Evolutionary conservation across 1,140 invertebrate species (phyloP), one percentile per base, ranked within the genome.

Genomic region (Palaemon carinicauda): DNA sequence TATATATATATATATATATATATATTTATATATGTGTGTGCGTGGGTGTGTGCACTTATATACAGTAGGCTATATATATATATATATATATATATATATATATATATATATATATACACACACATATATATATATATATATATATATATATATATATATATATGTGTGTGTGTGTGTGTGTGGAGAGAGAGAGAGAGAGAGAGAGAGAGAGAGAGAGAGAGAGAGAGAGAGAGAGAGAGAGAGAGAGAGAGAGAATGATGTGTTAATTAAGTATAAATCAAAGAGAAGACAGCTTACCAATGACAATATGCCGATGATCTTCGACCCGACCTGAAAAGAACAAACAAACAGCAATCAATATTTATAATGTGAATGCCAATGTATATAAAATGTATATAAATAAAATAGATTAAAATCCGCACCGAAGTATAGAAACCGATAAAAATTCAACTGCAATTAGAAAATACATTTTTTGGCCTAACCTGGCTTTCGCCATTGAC

Each of bases 221-320:
- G n/a, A n/a, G n/a, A n/a, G n/a, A n/a, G n/a, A n/a, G n/a, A n/a
- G n/a, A n/a, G n/a, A n/a, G n/a, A n/a, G n/a, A n/a, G n/a, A n/a
- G n/a, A n/a, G n/a, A n/a, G n/a, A n/a, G n/a, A n/a, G n/a, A n/a
- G n/a, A n/a, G n/a, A n/a, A n/a, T n/a, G n/a, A n/a, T n/a, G n/a
- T n/a, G n/a, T n/a, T n/a, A n/a, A n/a, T n/a, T n/a, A n/a, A n/a
- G n/a, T n/a, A n/a, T n/a, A 24, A 60, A 21, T 7, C 14, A 1
- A 33, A 10, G 27, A 33, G 27, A 27, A 2, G 21, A 71, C n/a
- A 21, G 53, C 77, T 79, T 52, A 79, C 77, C 77, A 79, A 51
- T 15, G 52, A 53, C 19, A 79, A 9, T 19, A 79, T n/a, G 3
- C 77, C 77, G 77, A 79, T 79, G 77, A 79, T 79, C 77, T 79